phyloP scores from a whole-genome alignment of 2,113 vertebrate species.

The Menidia beryllina region DNA sequence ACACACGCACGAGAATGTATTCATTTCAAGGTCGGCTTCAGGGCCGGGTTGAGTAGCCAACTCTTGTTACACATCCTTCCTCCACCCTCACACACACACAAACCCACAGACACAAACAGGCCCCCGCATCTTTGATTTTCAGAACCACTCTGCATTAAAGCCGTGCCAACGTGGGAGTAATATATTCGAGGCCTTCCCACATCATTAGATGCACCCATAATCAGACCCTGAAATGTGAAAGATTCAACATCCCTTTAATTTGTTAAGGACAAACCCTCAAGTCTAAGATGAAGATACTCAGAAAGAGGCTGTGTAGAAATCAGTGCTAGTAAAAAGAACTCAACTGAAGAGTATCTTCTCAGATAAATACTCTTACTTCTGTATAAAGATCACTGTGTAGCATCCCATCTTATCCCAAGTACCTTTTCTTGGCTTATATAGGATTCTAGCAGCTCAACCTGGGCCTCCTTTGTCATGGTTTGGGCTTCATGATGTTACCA shows the following conservation, averaged over 20 bases:
- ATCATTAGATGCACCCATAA: constrained; percentile 7
- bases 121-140: constrained; percentile 19
- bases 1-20: constrained; percentile 42
- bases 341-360: too few species aligned
- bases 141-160: constrained; percentile 24
- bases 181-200: constrained; percentile 10
- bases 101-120: not conserved
- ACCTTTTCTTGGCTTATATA: too few species aligned
- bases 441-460: too few species aligned
- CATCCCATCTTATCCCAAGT: too few species aligned
- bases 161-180: constrained; percentile 5
- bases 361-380: too few species aligned
- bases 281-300: not conserved
- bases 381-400: too few species aligned
- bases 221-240: not conserved
- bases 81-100: constrained; percentile 11
- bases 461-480: too few species aligned
- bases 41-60: constrained; percentile 55
- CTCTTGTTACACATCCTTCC: constrained; percentile 63
- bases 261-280: not conserved
- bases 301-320: not conserved
- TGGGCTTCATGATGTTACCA: too few species aligned
- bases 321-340: too few species aligned
- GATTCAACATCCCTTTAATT: not conserved
- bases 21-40: constrained; percentile 72